Evolutionary conservation across 2,888 invertebrate species (phyloP), one percentile per base, ranked within the genome.

Genomic region (Trissoscelio sp.): DNA sequence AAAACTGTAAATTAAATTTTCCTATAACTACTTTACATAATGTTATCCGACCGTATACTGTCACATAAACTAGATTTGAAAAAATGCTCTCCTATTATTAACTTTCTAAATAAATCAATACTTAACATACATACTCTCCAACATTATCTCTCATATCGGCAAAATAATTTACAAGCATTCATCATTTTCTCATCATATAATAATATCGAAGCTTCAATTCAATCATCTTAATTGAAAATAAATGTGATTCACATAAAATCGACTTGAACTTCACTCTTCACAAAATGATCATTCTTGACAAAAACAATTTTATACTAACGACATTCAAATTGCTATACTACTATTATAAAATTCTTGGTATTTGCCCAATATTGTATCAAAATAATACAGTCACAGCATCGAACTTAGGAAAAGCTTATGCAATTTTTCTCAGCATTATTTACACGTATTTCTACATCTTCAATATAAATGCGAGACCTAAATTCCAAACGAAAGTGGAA

Each of bases 381-480:
- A 34, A 62, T 7, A 14, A 60, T 0, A 44, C 42, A 39, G 24
- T 73, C 3, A 12, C 51, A n/a, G 7, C 73, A 3, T 55, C 73
- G 12, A 14, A 44, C 44, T 44, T 44, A 4, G 73, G 42, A 9
- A 16, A 7, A 44, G 22, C n/a, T 5, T 73, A 64, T n/a, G 73
- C 62, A 34, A 7, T 62, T 22, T 18, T 73, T 28, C 51, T 62
- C 4, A 44, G 53, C 34, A 22, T 62, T 34, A 11, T 73, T 44
- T 73, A 73, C 20, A 44, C 62, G 11, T 42, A n/a, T 34, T 3
- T 73, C 5, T 73, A 62, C 34, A 55, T 73, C 24, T 64, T 55
- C 34, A 64, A 44, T n/a, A 31, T 73, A 7, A n/a, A 12, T 3
- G 51, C 22, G 9, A 62, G 62, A 22, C 75, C 58, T 5, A 67